Evolutionary conservation across 1,140 invertebrate genomes (phyloP), one percentile per base, ranked within the genome.

Genomic region (Diuraphis noxia): DNA sequence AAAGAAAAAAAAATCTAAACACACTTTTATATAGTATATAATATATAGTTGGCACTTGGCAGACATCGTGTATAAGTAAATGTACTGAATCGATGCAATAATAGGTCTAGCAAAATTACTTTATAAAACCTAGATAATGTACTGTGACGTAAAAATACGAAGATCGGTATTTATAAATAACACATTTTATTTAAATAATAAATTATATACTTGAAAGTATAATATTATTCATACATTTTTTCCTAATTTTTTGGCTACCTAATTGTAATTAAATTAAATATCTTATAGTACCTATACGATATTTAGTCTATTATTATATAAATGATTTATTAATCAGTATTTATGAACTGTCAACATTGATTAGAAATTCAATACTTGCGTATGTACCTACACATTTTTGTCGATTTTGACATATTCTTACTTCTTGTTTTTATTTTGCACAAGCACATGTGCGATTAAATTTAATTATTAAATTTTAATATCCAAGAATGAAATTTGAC

Each of bases 61-160:
- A 41, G 25, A 30, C 23, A 43, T 84, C 23, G 7, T 40, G 10
- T 84, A n/a, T 41, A 41, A 25, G 79, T 84, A 84, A 84, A 79
- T 84, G 38, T 41, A 84, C 81, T 84, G 81, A 84, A 84, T 84
- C 81, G 81, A 84, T 43, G 38, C 25, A 84, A 84, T 41, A 40
- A 40, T 41, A 41, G 30, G 40, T 84, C 81, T 84, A 84, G 81
- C 40, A 19, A 41, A 84, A 84, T n/a, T 40, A 41, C 81, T 30
- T 41, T 41, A 43, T 38, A 84, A 84, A 84, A 30, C 43, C 30
- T 84, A 41, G 40, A 84, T 84, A 41, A 81, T 81, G 79, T 43
- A 84, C 25, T 41, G 81, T 41, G 5, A 84, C 25, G 40, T 84
- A 43, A 84, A 84, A 84, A 79, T 38, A 79, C 36, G 38, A 43